These are phyloP conservation scores for Griposia aprilina DNA, from an alignment of 2,888 invertebrate genomes.

Conservation along the genomic window DNA sequence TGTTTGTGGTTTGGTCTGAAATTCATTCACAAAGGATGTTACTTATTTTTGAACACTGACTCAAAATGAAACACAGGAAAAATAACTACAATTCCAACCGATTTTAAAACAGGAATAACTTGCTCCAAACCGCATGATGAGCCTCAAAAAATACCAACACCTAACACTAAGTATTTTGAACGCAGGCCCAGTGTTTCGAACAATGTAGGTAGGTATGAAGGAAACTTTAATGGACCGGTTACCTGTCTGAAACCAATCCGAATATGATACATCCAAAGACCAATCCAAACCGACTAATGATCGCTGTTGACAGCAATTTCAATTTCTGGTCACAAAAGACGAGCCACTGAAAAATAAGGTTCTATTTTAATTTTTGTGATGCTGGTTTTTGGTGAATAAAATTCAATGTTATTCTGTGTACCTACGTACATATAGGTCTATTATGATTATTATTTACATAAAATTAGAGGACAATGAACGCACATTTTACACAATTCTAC, in stretches of 20 bases:
- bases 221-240: constrained; percentile 2
- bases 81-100: not conserved
- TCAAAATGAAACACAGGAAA: constrained; percentile 15
- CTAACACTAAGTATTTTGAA: not conserved
- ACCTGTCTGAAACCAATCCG: constrained; percentile 85
- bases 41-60: constrained; percentile 23
- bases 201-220: not conserved
- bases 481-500: constrained; percentile 3
- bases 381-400: not conserved
- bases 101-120: constrained; percentile 19
- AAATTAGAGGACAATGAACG: not conserved
- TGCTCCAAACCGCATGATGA: constrained; percentile 6
- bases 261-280: constrained; percentile 84
- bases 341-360: constrained; percentile 78
- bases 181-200: not conserved
- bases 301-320: constrained; percentile 79
- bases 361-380: not conserved
- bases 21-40: constrained; percentile 20
- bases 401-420: not conserved
- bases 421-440: not conserved
- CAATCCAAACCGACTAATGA: constrained; percentile 83
- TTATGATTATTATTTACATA: not conserved
- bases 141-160: not conserved
- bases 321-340: constrained; percentile 81
- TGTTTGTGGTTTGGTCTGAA: constrained; percentile 22